Base-by-base conservation (phyloP, 2,888 invertebrate species). In the Chrysomela aeneicollis region DNA sequence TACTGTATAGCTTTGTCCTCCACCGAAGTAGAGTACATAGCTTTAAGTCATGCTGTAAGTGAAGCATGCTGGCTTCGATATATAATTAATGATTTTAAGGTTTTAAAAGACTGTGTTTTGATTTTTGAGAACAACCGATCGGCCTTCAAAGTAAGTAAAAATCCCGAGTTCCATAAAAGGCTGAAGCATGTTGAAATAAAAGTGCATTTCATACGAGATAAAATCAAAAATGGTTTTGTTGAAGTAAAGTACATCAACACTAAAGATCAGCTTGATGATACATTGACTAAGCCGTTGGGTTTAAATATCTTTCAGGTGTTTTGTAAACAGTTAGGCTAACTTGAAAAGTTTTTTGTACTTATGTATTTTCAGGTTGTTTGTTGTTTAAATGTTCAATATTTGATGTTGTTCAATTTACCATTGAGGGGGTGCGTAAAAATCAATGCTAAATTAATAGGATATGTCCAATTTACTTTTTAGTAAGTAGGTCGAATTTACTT, bases 201-300 rank as follows among this genome's bases (percentile, higher is more conserved):
- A 12, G 60, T 46, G 58, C 62, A 68, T 54, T 71, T 70, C 37
- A 55, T 67, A 3, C 59, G 64, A 47, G 63, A 70, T 8, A 66
- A 70, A 62, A 70, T n/a, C 76, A 79, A 57, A 51, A 71, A 8
- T 58, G 77, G 46, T 76, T 77, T 74, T 30, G 12, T 64, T 32
- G 15, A 30, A 46, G 12, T 61, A 17, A 59, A 65, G 18, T 62
- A 65, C 49, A 50, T 67, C 10, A 12, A 17, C 12, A 66, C 66
- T 21, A 42, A 57, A 10, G 21, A 53, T 12, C 64, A 67, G 61
- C 12, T 61, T 6, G 67, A 61, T 22, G 67, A 67, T 42, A 53
- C 61, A 21, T 59, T 67, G 8, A 64, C 67, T 18, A 64, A 64
- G 35, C 58, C 52, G 1, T 53, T 63, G 50, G 19, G 8, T 26